Evolutionary conservation across 2,797 vertebrate species (phyloP).

Genomic region (Cichlasoma orientale): DNA sequence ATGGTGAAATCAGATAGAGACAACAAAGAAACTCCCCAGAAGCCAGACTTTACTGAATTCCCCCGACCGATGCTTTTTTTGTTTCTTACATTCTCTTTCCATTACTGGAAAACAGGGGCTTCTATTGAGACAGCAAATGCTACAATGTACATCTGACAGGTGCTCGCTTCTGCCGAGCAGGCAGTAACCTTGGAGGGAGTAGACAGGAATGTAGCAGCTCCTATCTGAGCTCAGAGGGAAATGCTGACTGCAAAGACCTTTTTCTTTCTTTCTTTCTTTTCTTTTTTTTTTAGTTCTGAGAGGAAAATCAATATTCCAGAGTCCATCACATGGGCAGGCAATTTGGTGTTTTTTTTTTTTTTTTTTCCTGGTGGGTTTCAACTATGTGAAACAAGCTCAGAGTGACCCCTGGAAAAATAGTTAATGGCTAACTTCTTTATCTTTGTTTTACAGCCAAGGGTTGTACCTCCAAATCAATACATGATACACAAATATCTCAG

Average conservation of each 20-base stretch:
- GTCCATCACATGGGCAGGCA: constrained; percentile 68
- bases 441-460: constrained; percentile 82
- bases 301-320: constrained; percentile 80
- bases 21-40: constrained; percentile 4
- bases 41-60: constrained; percentile 27
- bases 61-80: constrained; percentile 3
- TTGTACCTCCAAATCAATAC: constrained; percentile 86
- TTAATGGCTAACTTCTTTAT: constrained; percentile 85
- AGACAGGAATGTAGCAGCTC: constrained; percentile 75
- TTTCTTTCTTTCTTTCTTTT: constrained; percentile 33
- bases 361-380: constrained; percentile 47
- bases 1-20: constrained; percentile 35
- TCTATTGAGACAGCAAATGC: constrained; percentile 43
- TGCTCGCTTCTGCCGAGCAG: constrained; percentile 68
- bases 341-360: constrained; percentile 33
- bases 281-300: constrained; percentile 48
- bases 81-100: constrained; percentile 35
- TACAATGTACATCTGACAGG: constrained; percentile 76
- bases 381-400: constrained; percentile 78
- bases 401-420: constrained; percentile 76
- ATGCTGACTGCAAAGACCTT: constrained; percentile 65
- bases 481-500: constrained; percentile 81
- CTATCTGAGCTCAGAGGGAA: constrained; percentile 72
- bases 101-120: constrained; percentile 19
- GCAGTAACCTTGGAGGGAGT: constrained; percentile 82